These are phyloP conservation scores for Xiphophorus couchianus DNA, from an alignment of 2,113 vertebrate genomes.

Conservation along the genomic window DNA sequence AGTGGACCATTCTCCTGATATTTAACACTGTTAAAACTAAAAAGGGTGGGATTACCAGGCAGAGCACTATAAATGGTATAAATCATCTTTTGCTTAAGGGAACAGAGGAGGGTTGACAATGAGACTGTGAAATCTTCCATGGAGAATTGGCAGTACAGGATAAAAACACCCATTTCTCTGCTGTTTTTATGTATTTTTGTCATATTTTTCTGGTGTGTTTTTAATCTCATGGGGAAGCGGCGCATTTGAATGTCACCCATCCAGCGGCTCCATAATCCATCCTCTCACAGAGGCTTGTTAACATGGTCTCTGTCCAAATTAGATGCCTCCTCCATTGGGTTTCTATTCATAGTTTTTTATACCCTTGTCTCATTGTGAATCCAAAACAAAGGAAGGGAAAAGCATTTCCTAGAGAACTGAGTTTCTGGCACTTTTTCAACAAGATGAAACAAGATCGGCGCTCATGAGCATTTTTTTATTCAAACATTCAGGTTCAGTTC, in stretches of 20 bases:
- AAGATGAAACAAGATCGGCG: conserved; percentile 7
- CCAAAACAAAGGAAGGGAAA: conserved; percentile 42
- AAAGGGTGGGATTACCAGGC: conserved; percentile 8
- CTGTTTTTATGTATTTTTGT: neutral
- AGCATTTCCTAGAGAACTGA: conserved; percentile 47
- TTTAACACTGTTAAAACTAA: conserved; percentile 10
- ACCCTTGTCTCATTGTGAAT: conserved; percentile 55
- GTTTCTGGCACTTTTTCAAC: conserved; percentile 43
- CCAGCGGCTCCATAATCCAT: conserved; percentile 44
- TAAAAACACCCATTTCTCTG: neutral
- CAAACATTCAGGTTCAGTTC: conserved; percentile 30
- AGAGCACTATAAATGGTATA: conserved; percentile 12
- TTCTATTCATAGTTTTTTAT: conserved; percentile 62
- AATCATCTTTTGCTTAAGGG: conserved; percentile 5
- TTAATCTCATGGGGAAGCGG: conserved; percentile 11
- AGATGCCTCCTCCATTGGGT: conserved; percentile 37
- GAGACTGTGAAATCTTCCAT: neutral
- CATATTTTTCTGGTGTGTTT: conserved; percentile 3
- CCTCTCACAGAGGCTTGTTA: conserved; percentile 46
- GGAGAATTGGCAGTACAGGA: neutral
- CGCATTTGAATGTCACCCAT: conserved; percentile 25
- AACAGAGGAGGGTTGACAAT: conserved; percentile 8
- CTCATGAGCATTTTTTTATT: conserved; percentile 20
- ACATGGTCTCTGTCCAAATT: conserved; percentile 46
- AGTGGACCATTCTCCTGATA: conserved; percentile 14